Percentiles rank a stretch among this genome's conserved stretches.
Evolutionary conservation across 2,888 invertebrate species (phyloP).

Genomic region (Ceramica pisi): DNA sequence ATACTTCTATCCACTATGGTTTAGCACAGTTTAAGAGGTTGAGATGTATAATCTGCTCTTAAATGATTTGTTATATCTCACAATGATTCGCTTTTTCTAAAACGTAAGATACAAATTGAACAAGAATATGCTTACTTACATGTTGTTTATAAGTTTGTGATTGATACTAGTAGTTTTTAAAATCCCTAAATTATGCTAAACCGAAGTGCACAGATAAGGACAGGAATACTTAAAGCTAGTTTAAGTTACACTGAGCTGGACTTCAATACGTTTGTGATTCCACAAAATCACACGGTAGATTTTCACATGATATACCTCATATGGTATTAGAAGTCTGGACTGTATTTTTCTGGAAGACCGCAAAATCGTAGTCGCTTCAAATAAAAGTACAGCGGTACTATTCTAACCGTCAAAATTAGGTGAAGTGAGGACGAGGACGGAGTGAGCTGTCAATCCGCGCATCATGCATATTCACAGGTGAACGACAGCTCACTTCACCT

Average conservation of each 20-base stretch:
- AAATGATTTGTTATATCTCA: background rate
- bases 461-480: no score
- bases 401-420: background rate
- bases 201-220: background rate
- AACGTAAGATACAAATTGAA: background rate
- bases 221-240: slow-evolving; percentile 14
- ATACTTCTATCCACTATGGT: background rate
- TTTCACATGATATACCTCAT: background rate
- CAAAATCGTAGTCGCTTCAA: background rate
- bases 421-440: no score
- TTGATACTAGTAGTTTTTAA: background rate
- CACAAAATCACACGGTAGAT: background rate
- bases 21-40: background rate
- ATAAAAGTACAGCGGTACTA: background rate
- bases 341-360: background rate
- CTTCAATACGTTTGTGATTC: background rate
- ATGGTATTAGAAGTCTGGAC: background rate
- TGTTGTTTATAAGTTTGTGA: background rate
- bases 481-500: no score
- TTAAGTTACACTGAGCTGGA: slow-evolving; percentile 17
- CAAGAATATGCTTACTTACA: background rate
- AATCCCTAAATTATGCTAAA: background rate
- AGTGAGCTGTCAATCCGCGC: no score
- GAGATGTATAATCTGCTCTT: background rate
- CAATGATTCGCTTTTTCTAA: background rate